Evolutionary conservation across 2,113 vertebrate genomes (phyloP).

Genomic region (Nibea albiflora): DNA sequence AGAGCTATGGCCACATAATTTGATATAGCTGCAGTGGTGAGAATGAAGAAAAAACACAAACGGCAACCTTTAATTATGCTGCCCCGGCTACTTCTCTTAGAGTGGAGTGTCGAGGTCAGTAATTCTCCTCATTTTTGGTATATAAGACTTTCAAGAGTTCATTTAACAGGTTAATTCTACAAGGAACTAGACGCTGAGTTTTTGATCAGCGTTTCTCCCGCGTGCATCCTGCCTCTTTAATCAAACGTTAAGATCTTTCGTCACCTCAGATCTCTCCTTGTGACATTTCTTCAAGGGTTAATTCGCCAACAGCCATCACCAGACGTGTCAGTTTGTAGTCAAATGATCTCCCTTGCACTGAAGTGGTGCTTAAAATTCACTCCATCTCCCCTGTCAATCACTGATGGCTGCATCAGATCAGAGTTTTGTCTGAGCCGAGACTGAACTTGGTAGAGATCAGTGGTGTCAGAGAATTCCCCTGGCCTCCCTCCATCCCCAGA

Average conservation of each 20-base stretch:
- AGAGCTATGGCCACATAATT: slow-evolving; percentile 74
- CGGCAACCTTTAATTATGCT: slow-evolving; percentile 70
- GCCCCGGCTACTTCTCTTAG: slow-evolving; percentile 20
- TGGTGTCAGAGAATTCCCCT: slow-evolving; percentile 77
- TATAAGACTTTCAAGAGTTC: slow-evolving; percentile 42
- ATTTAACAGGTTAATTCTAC: slow-evolving; percentile 44
- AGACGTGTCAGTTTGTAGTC: slow-evolving; percentile 64
- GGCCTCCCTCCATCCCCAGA: slow-evolving; percentile 74
- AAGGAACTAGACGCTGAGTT: slow-evolving; percentile 17
- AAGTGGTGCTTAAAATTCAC: slow-evolving; percentile 68
- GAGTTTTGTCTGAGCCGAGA: slow-evolving; percentile 73
- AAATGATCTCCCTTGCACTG: slow-evolving; percentile 57
- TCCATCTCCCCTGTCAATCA: slow-evolving; percentile 73
- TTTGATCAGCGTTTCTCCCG: slow-evolving; percentile 44
- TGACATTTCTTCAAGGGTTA: slow-evolving; percentile 66
- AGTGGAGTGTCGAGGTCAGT: slow-evolving; percentile 23
- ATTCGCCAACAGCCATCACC: slow-evolving; percentile 66
- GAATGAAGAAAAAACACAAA: slow-evolving; percentile 62
- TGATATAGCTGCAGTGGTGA: slow-evolving; percentile 78
- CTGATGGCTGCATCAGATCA: slow-evolving; percentile 71
- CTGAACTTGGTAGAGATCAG: slow-evolving; percentile 77
- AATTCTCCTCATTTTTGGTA: slow-evolving; percentile 34
- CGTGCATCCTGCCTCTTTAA: slow-evolving; percentile 50
- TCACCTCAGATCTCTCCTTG: slow-evolving; percentile 57
- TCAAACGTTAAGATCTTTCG: slow-evolving; percentile 53